These are phyloP conservation scores for Drosophila miranda DNA, from an alignment of 1,140 invertebrate genomes.

Conservation along the genomic window DNA sequence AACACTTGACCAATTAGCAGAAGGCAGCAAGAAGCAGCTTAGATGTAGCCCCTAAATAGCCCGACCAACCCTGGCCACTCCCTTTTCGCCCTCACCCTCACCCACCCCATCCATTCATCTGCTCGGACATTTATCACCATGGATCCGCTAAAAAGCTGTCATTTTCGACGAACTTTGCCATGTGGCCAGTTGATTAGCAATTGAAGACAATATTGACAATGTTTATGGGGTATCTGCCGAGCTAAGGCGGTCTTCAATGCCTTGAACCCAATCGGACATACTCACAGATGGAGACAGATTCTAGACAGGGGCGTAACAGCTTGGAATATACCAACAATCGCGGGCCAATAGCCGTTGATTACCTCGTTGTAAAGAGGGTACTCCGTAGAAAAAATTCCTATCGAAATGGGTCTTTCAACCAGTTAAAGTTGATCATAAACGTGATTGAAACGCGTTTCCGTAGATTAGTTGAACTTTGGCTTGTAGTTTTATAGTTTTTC, in stretches of 20 bases:
- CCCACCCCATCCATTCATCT: conserved; percentile 5
- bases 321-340: too few relatives aligned
- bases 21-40: conserved; percentile 35
- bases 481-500: too few relatives aligned
- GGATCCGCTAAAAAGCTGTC: conserved; percentile 18
- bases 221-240: conserved; percentile 14
- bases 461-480: too few relatives aligned
- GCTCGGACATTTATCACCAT: conserved; percentile 5
- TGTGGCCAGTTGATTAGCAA: conserved; percentile 15
- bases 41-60: conserved; percentile 19
- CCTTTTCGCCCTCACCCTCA: neutral
- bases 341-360: too few relatives aligned
- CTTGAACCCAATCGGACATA: conserved; percentile 16
- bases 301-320: too few relatives aligned
- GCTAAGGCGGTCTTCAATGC: conserved; percentile 21
- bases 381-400: too few relatives aligned
- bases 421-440: too few relatives aligned
- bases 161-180: conserved; percentile 34
- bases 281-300: too few relatives aligned
- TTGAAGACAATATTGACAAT: conserved; percentile 27
- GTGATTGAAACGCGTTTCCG: too few relatives aligned
- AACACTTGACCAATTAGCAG: conserved; percentile 42
- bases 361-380: too few relatives aligned
- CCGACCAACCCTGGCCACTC: conserved; percentile 25
- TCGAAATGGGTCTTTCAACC: too few relatives aligned